These are phyloP conservation scores for Heteractis magnifica DNA, from an alignment of 92 coral and sea anemone genomes.

Conservation along the genomic window DNA sequence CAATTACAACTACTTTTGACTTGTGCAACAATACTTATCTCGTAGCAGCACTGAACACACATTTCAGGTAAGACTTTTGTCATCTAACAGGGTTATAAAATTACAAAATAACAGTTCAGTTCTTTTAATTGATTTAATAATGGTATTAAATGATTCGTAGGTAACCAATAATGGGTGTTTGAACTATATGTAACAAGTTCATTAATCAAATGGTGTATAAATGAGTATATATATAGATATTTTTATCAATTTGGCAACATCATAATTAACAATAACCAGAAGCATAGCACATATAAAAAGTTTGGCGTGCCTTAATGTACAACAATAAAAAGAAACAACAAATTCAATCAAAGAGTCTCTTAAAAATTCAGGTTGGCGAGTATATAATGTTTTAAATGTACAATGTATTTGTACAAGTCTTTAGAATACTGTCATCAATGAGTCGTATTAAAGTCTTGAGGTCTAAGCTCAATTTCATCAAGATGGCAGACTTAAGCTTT, in stretches of 20 bases:
- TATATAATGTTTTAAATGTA: not conserved
- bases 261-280: slow-evolving; percentile 1
- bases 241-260: not conserved
- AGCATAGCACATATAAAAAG: not conserved
- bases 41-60: too few species aligned
- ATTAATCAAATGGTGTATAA: not conserved
- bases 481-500: slow-evolving; percentile 19
- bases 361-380: not conserved
- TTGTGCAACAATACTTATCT: too few species aligned
- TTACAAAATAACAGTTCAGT: not conserved
- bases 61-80: too few species aligned
- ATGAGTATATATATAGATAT: slow-evolving; percentile 2
- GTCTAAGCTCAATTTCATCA: not conserved
- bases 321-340: slow-evolving; percentile 22
- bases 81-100: not conserved
- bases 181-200: not conserved
- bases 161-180: not conserved
- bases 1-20: too few species aligned
- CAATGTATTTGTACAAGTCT: not conserved
- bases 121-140: not conserved
- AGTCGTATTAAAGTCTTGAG: not conserved
- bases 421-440: not conserved
- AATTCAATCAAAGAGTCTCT: not conserved
- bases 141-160: not conserved
- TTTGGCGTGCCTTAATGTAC: slow-evolving; percentile 6